Base-by-base conservation (phyloP, 2,888 invertebrate genomes). In the Hofmannophila pseudospretella region DNA sequence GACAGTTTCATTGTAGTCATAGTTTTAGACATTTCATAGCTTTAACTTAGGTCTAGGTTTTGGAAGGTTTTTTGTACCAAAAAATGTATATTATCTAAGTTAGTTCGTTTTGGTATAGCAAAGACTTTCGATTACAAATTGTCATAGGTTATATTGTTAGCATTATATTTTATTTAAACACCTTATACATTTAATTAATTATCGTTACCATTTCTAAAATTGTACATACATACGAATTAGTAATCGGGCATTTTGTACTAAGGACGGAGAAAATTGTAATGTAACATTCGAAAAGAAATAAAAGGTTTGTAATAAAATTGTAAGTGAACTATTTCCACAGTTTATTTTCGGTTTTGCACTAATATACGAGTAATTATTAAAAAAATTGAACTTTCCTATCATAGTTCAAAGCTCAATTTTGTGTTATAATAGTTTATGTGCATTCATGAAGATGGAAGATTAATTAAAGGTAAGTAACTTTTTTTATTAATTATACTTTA, bases 1-100 rank as follows among this genome's bases (percentile, higher is more conserved):
- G 63, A 55, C 67, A 73, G 55, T 68, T 73, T 74, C 67, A 66
- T 66, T 73, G 57, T 79, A 85, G 84, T 86, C 82, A 85, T 78
- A 76, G 61, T 63, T 51, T 70, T 75, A 77, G 66, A 75, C 68
- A 68, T 70, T 39, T 58, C 55, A 79, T 82, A 86, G 86, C 86
- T 86, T 86, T 86, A 86, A 82, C 54, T 62, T 75, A 81, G 67
- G 45, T 67, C n/a, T 70, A 60, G n/a, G 5, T 5, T 27, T 11
- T 66, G 76, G 69, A 84, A 80, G 80, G n/a, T 76, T 84, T 64
- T 69, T 72, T 78, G 67, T 80, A 81, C 84, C 85, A 82, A 86
- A 86, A 77, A 81, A 67, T 84, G 75, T 84, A 78, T 80, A 81
- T 80, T 81, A 58, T 68, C 54, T 54, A 58, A 70, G 67, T 73